These are phyloP conservation scores for Dasyornis broadbenti DNA, from an alignment of 2,113 vertebrate species.

Conservation along the genomic window DNA sequence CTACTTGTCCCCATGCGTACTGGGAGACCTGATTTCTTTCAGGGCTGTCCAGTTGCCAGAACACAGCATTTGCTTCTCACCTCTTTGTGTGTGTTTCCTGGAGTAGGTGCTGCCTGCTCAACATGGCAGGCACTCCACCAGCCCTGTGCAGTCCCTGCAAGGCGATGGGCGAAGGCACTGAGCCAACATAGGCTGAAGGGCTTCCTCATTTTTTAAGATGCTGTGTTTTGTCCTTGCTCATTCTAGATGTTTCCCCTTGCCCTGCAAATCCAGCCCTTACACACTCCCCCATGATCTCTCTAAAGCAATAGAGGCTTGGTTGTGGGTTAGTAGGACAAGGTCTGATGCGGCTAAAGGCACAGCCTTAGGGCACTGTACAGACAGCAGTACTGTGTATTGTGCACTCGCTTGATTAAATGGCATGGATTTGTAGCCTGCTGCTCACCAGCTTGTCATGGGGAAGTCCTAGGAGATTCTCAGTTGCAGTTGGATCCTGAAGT, in stretches of 20 bases:
- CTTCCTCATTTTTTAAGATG: not conserved
- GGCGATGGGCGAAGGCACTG: not conserved
- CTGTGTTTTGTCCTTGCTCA: not conserved
- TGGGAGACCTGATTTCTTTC: not conserved
- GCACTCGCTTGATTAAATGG: not conserved
- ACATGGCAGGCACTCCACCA: not conserved
- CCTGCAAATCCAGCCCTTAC: not conserved
- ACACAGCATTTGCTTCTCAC: not conserved
- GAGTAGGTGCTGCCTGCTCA: not conserved
- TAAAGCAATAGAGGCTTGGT: not conserved
- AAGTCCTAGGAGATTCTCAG: not conserved
- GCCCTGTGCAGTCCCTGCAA: not conserved
- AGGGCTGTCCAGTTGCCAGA: not conserved
- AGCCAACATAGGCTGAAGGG: not conserved
- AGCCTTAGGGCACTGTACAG: not conserved
- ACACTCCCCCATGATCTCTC: rapidly evolving
- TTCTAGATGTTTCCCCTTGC: not conserved
- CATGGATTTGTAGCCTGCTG: not conserved
- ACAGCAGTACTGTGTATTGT: not conserved
- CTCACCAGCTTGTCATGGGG: not conserved
- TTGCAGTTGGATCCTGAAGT: not conserved
- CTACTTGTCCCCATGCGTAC: not conserved
- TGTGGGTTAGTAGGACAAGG: not conserved
- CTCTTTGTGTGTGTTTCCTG: not conserved
- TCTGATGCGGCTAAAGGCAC: not conserved